Evolutionary conservation across 53 echinoderm and acorn worm genomes (phyloP), one percentile per base, ranked within the genome.

Genomic region (Apostichopus leukothele): DNA sequence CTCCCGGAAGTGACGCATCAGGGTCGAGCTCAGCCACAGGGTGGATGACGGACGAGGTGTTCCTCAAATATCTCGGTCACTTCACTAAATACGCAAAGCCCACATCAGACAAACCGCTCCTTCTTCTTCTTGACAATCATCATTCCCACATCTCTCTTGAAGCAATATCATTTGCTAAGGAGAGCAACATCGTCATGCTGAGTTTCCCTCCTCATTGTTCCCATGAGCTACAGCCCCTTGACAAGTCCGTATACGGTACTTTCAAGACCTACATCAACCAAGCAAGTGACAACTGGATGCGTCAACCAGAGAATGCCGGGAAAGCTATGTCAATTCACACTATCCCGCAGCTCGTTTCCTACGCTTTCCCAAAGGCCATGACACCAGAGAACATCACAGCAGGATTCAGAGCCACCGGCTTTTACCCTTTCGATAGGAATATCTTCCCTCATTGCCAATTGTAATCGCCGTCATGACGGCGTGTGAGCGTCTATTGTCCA

Each of bases 301-400:
- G 75, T 53, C 75, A 88, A 21, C 88, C 88, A 13, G 54, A 88
- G 7, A 88, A 88, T 53, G 75, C 88, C 75, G 88, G 88, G 10
- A 88, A 75, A 53, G n/a, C 88, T 5, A 88, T 75, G 76, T 53
- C 76, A 5, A 75, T 88, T 51, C 88, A 88, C 88, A 75, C 14
- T 14, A 75, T 88, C 21, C 88, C 75, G n/a, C 50, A 51, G 53
- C 6, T 88, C 7, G 88, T 88, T 6, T 75, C 75, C 22, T 88
- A 75, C 75, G 88, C 88, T 5, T 51, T 88, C 75, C 88, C 88
- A 13, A 88, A 75, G 76, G 88, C 76, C 14, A 76, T 88, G 88
- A 88, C 76, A 74, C 88, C 88, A 75, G 88, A 75, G 73, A 88
- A 88, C 22, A 74, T 74, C 52, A 75, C 22, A 59, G 51, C 76